A percentile compares a stretch with the other conserved stretches of the same genome.
Evolutionary conservation across 1,140 invertebrate genomes (phyloP).

Genomic region (Drosophila burlai): DNA sequence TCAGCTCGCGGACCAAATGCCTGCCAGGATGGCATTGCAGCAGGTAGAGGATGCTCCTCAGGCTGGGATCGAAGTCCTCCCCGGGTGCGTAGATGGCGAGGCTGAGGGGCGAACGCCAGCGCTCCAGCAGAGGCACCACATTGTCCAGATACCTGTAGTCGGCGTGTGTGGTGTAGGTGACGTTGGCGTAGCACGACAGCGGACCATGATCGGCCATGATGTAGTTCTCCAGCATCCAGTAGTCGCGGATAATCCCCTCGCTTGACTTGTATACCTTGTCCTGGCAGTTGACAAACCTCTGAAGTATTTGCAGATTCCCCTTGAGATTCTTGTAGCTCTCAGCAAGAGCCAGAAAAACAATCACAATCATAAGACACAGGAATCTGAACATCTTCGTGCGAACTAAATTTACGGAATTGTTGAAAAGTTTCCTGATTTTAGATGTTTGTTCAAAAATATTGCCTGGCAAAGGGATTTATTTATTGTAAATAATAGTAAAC

Average conservation of each 20-base stretch:
- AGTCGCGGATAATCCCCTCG: slow-evolving; percentile 91
- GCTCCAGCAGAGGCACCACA: slow-evolving; percentile 91
- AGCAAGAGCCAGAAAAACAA: background rate
- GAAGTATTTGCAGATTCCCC: background rate
- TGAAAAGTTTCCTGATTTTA: background rate
- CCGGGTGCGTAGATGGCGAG: slow-evolving; percentile 91
- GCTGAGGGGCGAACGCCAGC: slow-evolving; percentile 89
- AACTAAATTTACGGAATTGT: background rate
- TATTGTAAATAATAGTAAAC: background rate
- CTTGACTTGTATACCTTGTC: slow-evolving; percentile 87
- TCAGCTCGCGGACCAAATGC: slow-evolving; percentile 89
- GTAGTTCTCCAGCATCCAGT: slow-evolving; percentile 95
- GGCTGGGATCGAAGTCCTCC: slow-evolving; percentile 87
- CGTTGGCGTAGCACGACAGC: slow-evolving; percentile 90
- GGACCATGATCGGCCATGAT: slow-evolving; percentile 87
- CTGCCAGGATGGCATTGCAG: slow-evolving; percentile 88
- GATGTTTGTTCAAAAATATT: slow-evolving; percentile 1
- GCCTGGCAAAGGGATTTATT: background rate
- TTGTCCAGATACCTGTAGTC: slow-evolving; percentile 96
- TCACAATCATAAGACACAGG: background rate
- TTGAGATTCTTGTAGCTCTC: background rate
- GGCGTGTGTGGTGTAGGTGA: slow-evolving; percentile 96
- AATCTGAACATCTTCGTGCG: background rate
- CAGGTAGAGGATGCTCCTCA: slow-evolving; percentile 89
- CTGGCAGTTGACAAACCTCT: slow-evolving; percentile 86